Percentiles rank a stretch among this genome's conserved stretches.
Evolutionary conservation across 2,113 vertebrate species (phyloP).

Genomic region (Melozone crissalis): DNA sequence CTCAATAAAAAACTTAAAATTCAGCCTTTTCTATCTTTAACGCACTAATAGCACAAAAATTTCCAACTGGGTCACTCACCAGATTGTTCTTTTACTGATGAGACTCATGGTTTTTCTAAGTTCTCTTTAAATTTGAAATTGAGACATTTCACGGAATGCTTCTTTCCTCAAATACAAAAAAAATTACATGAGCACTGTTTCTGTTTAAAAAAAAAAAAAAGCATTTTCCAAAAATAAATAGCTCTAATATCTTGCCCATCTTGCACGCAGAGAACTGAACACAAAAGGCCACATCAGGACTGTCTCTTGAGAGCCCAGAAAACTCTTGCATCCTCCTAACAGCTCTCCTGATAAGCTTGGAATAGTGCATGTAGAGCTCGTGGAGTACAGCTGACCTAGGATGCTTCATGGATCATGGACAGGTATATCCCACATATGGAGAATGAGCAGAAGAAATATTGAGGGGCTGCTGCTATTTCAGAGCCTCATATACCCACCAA

Average conservation of each 20-base stretch:
- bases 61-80: background rate
- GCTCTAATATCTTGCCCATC: constrained; percentile 17
- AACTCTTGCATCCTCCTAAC: background rate
- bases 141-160: background rate
- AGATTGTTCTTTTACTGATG: background rate
- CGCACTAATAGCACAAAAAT: background rate
- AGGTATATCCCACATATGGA: background rate
- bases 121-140: constrained; percentile 19
- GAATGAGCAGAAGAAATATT: background rate
- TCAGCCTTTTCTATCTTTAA: background rate
- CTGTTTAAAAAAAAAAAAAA: background rate
- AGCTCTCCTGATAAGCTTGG: background rate
- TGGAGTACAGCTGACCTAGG: background rate
- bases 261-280: background rate
- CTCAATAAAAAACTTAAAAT: background rate
- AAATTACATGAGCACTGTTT: background rate
- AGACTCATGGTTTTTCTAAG: background rate
- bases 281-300: background rate
- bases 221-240: constrained; percentile 13
- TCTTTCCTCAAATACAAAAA: background rate
- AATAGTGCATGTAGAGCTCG: background rate
- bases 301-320: background rate
- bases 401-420: background rate
- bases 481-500: background rate
- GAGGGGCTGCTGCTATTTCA: background rate